Percentiles rank a stretch among this genome's conserved stretches.
Conservation (phyloP, 2,888 invertebrate genomes). For the Uloborus plumipes region DNA sequence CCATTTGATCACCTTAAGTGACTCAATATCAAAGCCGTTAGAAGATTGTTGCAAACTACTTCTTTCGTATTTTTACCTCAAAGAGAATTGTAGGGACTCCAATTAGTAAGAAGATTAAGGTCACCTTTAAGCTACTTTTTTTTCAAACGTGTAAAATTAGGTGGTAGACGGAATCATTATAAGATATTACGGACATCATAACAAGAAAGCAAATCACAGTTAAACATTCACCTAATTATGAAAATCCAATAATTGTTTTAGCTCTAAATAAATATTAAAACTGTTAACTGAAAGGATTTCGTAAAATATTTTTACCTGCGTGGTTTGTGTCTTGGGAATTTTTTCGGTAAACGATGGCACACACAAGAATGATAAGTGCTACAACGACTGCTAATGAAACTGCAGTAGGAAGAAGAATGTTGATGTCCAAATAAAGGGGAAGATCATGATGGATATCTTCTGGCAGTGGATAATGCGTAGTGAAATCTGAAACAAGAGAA, state of each 20-base stretch:
- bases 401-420: constrained; percentile 55
- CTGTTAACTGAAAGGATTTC: background rate
- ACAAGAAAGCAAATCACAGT: no score
- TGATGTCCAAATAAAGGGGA: constrained; percentile 56
- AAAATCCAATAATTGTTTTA: background rate
- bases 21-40: no score
- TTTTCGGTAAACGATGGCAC: constrained; percentile 40
- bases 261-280: background rate
- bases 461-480: constrained; percentile 26
- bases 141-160: no score
- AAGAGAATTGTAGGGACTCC: no score
- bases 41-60: no score
- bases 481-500: constrained; percentile 18
- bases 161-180: no score
- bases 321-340: constrained; percentile 45
- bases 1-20: no score
- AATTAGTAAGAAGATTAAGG: no score
- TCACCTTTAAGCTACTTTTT: no score
- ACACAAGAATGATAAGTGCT: constrained; percentile 49
- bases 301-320: constrained; percentile 22
- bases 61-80: no score
- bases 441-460: constrained; percentile 38
- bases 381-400: constrained; percentile 61
- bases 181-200: no score
- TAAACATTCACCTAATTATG: no score